phyloP scores from a whole-genome alignment of 2,113 vertebrate species.

The Craseonycteris thonglongyai region DNA sequence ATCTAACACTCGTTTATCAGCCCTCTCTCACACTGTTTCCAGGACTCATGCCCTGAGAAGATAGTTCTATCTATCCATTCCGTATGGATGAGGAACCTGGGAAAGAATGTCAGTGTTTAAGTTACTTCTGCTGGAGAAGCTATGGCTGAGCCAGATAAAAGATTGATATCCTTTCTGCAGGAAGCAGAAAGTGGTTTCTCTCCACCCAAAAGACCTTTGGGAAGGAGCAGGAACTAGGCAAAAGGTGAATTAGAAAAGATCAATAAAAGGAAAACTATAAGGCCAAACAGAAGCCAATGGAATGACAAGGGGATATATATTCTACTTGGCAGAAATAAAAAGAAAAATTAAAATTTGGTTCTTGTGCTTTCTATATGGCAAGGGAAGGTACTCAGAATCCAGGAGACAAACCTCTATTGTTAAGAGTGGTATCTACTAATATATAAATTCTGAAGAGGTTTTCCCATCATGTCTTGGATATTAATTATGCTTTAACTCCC shows the following conservation, averaged over 20 bases:
- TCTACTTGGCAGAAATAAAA: not conserved
- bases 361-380: not conserved
- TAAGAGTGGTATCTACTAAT: not conserved
- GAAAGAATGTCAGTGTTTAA: not conserved
- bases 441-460: not conserved
- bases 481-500: not conserved
- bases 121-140: not conserved
- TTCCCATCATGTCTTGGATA: not conserved
- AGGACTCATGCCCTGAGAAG: not conserved
- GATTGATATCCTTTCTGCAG: not conserved
- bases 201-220: not conserved
- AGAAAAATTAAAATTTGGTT: not conserved
- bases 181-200: slow-evolving; percentile 10
- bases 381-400: not conserved
- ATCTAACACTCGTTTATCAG: not conserved
- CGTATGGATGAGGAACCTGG: not conserved
- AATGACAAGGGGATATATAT: not conserved
- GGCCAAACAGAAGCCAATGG: not conserved
- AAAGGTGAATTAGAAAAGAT: not conserved
- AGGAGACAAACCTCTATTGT: not conserved
- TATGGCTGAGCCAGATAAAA: slow-evolving; percentile 42
- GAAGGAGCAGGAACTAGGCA: not conserved
- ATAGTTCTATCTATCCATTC: not conserved
- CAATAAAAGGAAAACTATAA: not conserved
- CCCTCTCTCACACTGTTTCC: not conserved